Evolutionary conservation across 2,888 invertebrate species (phyloP).

Genomic region (Gari tellinella): DNA sequence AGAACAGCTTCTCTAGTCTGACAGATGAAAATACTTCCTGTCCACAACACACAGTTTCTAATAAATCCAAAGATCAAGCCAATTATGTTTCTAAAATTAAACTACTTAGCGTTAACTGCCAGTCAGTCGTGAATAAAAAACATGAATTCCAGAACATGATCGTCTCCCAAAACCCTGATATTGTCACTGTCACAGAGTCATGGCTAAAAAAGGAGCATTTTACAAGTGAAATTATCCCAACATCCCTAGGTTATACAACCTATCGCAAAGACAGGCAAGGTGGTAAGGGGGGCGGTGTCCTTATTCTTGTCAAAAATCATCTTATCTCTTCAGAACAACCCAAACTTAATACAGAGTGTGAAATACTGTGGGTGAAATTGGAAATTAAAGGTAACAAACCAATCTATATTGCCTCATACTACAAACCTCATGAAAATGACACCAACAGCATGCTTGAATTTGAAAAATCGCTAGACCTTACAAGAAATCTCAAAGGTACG

Average conservation of each 20-base stretch:
- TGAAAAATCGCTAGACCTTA: slow-evolving; percentile 8
- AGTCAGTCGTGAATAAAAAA: slow-evolving; percentile 17
- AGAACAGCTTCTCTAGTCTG: slow-evolving; percentile 6
- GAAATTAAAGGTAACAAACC: slow-evolving; percentile 14
- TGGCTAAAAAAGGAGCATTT: slow-evolving; percentile 12
- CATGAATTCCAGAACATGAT: slow-evolving; percentile 5
- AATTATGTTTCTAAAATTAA: neutral
- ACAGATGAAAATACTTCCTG: neutral
- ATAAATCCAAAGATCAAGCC: neutral
- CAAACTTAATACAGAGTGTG: slow-evolving; percentile 24
- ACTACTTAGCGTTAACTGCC: slow-evolving; percentile 12
- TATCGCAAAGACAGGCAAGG: slow-evolving; percentile 1
- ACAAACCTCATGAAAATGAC: slow-evolving; percentile 18
- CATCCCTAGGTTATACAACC: neutral
- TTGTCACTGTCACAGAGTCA: slow-evolving; percentile 9
- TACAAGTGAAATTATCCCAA: slow-evolving; percentile 6
- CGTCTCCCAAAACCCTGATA: slow-evolving; percentile 3
- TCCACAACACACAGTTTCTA: neutral
- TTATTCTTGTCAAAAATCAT: slow-evolving; percentile 9
- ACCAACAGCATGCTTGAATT: slow-evolving; percentile 7
- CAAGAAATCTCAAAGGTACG: slow-evolving; percentile 1
- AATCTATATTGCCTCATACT: slow-evolving; percentile 19
- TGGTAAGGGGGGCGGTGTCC: slow-evolving; percentile 6
- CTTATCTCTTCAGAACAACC: slow-evolving; percentile 10
- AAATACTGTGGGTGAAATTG: slow-evolving; percentile 24